Evolutionary conservation across 2,113 vertebrate species (phyloP), one percentile per base, ranked within the genome.

Genomic region (Tor tambroides): DNA sequence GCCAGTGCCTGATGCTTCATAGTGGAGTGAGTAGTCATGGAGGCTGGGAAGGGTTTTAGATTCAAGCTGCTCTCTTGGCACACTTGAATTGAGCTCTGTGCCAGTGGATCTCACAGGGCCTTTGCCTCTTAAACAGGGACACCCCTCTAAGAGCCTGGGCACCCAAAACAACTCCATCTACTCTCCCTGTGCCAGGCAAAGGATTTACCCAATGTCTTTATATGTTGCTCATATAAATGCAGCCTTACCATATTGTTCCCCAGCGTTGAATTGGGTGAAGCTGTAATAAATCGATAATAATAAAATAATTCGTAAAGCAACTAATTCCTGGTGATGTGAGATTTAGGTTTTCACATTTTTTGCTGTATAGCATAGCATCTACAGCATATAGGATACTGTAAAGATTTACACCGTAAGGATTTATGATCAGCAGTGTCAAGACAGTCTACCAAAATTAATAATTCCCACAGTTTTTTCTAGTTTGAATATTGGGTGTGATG

Each of bases 21-120:
- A 43, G 61, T 41, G 78, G 46, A 81, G 86, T 54, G 79, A 83
- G 86, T 87, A 87, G 85, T 88, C 80, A 83, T 88, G 87, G 85
- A 80, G 75, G 85, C 80, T 85, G 56, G 75, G 28, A 85, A 87
- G 85, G 59, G 51, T 74, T 61, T 89, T 88, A 49, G 59, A 49
- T 78, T 86, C 77, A 80, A 84, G 85, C 85, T 88, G 75, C 80
- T 86, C 59, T 91, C 69, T 86, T 88, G 89, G 90, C 90, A 86
- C 15, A 38, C 65, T 86, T 77, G 46, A 88, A 71, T 80, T 69
- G 14, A 75, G 80, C 15, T 26, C 80, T 21, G 14, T 88, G 87
- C 86, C 86, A 87, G 49, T 83, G 78, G 54, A 59, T 69, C 77
- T 76, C 77, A 63, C 63, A 46, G 59, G 65, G 83, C 71, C 74